Percentiles rank a stretch among this genome's conserved stretches.
Conservation (phyloP, 2,797 vertebrate species). For the Chelon auratus region DNA sequence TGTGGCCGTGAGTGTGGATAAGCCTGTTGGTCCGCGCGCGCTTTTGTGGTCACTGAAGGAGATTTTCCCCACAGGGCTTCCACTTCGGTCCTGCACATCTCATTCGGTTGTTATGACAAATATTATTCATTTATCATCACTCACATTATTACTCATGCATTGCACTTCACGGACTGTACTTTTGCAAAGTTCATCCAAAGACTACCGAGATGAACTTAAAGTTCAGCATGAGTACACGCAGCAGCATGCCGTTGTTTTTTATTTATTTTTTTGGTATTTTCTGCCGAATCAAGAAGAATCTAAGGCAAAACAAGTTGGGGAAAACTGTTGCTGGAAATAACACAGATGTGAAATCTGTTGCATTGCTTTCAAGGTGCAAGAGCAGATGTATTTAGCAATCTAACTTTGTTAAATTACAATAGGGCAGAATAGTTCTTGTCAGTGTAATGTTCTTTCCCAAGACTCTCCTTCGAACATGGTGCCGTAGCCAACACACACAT, state of each 20-base stretch:
- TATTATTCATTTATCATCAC: slow-evolving; percentile 59
- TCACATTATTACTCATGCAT: slow-evolving; percentile 43
- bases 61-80: slow-evolving; percentile 50
- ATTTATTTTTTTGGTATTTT: background rate
- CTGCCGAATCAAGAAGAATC: background rate
- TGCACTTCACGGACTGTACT: slow-evolving; percentile 35
- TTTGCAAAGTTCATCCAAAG: slow-evolving; percentile 61
- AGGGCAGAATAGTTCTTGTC: slow-evolving; percentile 4
- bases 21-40: slow-evolving; percentile 52
- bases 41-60: slow-evolving; percentile 56
- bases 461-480: background rate
- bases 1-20: slow-evolving; percentile 58
- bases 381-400: slow-evolving; percentile 10
- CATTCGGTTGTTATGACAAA: slow-evolving; percentile 63
- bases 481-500: slow-evolving; percentile 1
- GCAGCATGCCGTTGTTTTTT: background rate
- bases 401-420: slow-evolving; percentile 9
- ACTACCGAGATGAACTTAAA: slow-evolving; percentile 42
- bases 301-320: background rate
- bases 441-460: background rate
- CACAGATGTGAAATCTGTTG: slow-evolving; percentile 23
- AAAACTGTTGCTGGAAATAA: slow-evolving; percentile 15
- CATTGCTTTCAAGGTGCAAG: slow-evolving; percentile 20
- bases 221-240: slow-evolving; percentile 17
- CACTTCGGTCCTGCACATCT: slow-evolving; percentile 46